Base-by-base conservation (phyloP, 2,113 vertebrate species). In the Nibea coibor region DNA sequence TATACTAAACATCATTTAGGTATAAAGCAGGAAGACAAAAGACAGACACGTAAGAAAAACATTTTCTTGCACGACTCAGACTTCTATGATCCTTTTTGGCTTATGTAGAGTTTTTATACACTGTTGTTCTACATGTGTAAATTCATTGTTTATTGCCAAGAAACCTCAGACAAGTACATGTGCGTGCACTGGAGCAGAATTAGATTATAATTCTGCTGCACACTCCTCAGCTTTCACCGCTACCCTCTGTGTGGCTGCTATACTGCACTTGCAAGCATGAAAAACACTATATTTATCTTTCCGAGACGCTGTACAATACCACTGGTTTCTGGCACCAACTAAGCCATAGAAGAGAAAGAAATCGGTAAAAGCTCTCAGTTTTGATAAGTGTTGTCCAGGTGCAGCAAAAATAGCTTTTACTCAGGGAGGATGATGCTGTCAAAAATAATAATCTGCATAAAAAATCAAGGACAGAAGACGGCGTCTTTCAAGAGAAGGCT, bases 121-220 rank as follows among this genome's bases (percentile, higher is more conserved):
- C 19, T 75, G n/a, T 78, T 75, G 62, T 73, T 59, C 22, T 75
- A 59, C 43, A 83, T 78, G 68, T 77, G 74, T 31, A 86, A 72
- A 82, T 45, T 45, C 16, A 20, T 75, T 80, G 63, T 86, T 78
- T 84, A 73, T 59, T 76, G 73, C 59, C 62, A 70, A 47, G n/a
- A 76, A 43, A 54, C 14, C 56, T 69, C 65, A 67, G 47, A 84
- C 48, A 15, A 57, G 61, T 22, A 58, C 66, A 71, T 54, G 58
- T 54, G 56, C 15, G 28, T 69, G 70, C 69, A 69, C 47, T 58
- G 43, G 6, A 59, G 59, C 64, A 76, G 50, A 79, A 64, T 76
- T 26, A 53, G 39, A 85, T 79, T 81, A 47, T 76, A 63, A 84
- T 82, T 84, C 35, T 31, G 26, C 54, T 66, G 78, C 35, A 47